phyloP scores from a whole-genome alignment of 2,888 invertebrate species.

The Drosophila robusta region DNA sequence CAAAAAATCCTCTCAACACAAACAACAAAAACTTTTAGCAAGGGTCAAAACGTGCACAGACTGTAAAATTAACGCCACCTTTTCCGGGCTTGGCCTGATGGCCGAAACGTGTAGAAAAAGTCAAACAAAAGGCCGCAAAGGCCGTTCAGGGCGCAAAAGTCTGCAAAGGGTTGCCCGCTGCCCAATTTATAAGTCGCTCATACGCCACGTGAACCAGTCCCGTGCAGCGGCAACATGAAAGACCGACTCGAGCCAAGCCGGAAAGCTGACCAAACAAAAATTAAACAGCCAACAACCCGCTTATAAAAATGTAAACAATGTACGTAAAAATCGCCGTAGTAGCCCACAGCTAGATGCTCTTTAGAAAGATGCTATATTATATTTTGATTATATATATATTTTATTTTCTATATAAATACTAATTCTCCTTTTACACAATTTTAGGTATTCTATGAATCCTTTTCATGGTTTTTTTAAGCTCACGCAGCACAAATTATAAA shows the following conservation, averaged over 20 bases:
- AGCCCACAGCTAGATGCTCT: slow-evolving; percentile 17
- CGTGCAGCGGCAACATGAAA: slow-evolving; percentile 33
- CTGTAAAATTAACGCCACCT: slow-evolving; percentile 77
- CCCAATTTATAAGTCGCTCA: slow-evolving; percentile 45
- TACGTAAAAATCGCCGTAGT: background rate
- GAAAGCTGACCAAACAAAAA: slow-evolving; percentile 52
- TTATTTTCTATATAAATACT: too few species aligned
- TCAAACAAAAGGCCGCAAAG: slow-evolving; percentile 56
- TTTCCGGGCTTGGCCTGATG: slow-evolving; percentile 44
- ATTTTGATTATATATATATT: too few species aligned
- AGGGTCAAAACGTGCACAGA: slow-evolving; percentile 76
- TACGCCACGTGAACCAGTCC: slow-evolving; percentile 42
- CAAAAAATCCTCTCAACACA: slow-evolving; percentile 6
- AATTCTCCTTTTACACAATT: too few species aligned
- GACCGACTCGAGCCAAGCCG: slow-evolving; percentile 2
- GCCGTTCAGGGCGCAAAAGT: slow-evolving; percentile 9
- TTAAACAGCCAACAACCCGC: slow-evolving; percentile 39
- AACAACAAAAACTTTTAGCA: slow-evolving; percentile 52
- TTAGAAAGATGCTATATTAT: background rate
- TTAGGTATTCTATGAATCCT: too few species aligned
- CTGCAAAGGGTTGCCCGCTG: slow-evolving; percentile 40
- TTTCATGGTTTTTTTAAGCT: too few species aligned
- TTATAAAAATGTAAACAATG: slow-evolving; percentile 41
- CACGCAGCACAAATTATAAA: too few species aligned
- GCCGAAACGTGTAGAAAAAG: slow-evolving; percentile 60